These are phyloP conservation scores for Alloplasta piceator DNA, from an alignment of 2,888 invertebrate genomes.

Conservation along the genomic window DNA sequence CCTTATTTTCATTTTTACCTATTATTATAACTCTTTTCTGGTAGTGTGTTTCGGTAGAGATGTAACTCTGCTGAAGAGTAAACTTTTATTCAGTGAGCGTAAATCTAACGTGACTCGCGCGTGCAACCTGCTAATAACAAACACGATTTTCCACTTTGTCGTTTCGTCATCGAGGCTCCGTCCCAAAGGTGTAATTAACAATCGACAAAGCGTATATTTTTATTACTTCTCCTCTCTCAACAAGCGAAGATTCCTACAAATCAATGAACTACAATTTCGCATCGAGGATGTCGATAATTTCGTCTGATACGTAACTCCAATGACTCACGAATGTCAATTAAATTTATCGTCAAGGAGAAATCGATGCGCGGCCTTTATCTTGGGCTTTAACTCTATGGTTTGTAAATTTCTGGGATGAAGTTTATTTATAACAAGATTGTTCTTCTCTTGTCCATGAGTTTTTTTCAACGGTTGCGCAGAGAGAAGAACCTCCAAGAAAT, in stretches of 20 bases:
- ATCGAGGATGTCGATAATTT: conserved; percentile 42
- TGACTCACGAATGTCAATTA: conserved; percentile 38
- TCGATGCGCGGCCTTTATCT: neutral
- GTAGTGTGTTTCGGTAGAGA: too few species aligned
- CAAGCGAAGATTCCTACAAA: conserved; percentile 35
- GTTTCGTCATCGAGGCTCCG: conserved; percentile 48
- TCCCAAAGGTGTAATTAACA: conserved; percentile 37
- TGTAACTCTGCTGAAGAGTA: too few species aligned
- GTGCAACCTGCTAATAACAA: conserved; percentile 7
- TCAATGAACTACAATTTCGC: conserved; percentile 43
- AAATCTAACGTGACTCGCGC: too few species aligned
- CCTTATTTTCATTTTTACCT: too few species aligned
- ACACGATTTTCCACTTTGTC: conserved; percentile 50
- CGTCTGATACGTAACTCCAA: conserved; percentile 10
- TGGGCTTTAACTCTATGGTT: neutral
- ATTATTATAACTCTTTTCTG: too few species aligned
- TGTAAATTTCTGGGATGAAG: neutral
- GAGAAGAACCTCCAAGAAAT: conserved; percentile 52
- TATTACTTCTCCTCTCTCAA: conserved; percentile 7
- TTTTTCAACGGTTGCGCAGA: neutral
- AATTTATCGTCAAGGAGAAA: conserved; percentile 21
- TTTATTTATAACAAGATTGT: conserved; percentile 4
- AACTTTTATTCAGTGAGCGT: too few species aligned
- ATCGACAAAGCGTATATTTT: neutral
- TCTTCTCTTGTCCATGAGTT: conserved; percentile 1